Percentiles rank a stretch among this genome's conserved stretches.
These are phyloP conservation scores for Miichthys miiuy DNA, from an alignment of 2,797 vertebrate species.

Conservation along the genomic window DNA sequence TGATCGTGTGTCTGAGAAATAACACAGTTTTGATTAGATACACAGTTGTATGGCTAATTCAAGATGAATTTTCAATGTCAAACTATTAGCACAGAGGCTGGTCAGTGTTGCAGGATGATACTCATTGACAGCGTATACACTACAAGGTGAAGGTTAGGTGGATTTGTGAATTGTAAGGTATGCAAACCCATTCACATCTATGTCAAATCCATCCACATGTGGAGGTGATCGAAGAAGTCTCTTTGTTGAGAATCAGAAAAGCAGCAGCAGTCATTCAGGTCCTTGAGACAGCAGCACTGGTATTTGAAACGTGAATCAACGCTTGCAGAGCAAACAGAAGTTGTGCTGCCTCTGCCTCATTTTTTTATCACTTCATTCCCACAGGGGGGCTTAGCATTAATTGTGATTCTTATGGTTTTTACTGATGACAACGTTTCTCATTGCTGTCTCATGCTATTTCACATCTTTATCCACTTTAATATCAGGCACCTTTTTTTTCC, in stretches of 20 bases:
- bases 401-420: conserved; percentile 11
- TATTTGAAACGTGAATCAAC: background rate
- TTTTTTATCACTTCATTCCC: conserved; percentile 4
- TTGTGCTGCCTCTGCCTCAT: background rate
- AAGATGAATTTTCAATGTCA: conserved; percentile 6
- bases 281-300: background rate
- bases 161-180: background rate
- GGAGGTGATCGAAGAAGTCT: background rate
- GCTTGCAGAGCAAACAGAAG: background rate
- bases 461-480: background rate
- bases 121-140: background rate
- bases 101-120: background rate
- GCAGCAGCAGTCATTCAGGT: background rate
- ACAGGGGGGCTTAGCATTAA: background rate
- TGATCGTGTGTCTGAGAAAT: conserved; percentile 1
- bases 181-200: background rate
- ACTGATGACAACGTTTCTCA: background rate
- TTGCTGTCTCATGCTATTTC: background rate
- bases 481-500: no score
- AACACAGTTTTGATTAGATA: background rate
- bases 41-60: background rate
- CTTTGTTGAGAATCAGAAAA: background rate
- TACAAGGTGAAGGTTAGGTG: no score
- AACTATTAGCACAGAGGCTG: background rate
- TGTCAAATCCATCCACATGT: background rate